These are phyloP conservation scores for Malacoraja senta DNA, from an alignment of 2,797 vertebrate species.

Conservation along the genomic window DNA sequence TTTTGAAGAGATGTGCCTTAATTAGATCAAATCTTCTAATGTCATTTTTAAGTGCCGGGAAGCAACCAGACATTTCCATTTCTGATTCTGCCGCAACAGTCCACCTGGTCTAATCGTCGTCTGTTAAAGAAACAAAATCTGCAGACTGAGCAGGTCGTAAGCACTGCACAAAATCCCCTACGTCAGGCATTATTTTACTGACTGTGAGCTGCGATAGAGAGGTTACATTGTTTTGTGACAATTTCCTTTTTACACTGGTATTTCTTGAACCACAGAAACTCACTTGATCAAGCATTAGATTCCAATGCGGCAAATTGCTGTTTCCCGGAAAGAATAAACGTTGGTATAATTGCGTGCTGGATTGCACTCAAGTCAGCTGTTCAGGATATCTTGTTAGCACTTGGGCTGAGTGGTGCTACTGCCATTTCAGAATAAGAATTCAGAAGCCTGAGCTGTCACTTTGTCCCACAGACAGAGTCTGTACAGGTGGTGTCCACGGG, in stretches of 20 bases:
- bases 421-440: too few relatives aligned
- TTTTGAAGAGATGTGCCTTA: slow-evolving; percentile 3
- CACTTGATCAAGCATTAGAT: background rate
- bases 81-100: background rate
- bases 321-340: background rate
- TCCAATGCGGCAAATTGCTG: background rate
- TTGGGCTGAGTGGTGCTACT: background rate
- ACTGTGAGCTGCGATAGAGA: background rate
- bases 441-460: too few relatives aligned
- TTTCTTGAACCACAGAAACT: background rate
- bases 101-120: background rate
- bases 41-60: background rate
- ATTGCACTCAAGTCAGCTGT: background rate
- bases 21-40: background rate
- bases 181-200: background rate
- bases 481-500: too few relatives aligned
- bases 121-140: background rate
- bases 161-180: background rate
- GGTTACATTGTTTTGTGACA: background rate
- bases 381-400: background rate
- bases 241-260: background rate
- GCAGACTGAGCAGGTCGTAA: background rate
- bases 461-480: too few relatives aligned
- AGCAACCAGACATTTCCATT: background rate
- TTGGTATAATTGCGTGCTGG: too few relatives aligned